Evolutionary conservation across 2,888 invertebrate genomes (phyloP).

Genomic region (Sphinx pinastri): DNA sequence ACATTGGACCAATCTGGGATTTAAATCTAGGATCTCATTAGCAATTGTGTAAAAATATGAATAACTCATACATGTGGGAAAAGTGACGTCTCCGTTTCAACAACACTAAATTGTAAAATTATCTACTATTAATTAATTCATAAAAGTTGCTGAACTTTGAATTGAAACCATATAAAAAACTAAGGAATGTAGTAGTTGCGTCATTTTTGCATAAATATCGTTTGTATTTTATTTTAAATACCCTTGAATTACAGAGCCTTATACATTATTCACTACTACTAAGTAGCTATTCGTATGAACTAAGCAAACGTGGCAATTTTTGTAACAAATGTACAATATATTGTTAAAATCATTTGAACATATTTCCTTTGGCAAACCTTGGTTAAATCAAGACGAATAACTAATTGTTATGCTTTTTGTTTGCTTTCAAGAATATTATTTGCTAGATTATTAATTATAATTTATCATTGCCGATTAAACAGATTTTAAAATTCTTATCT

Average conservation of each 20-base stretch:
- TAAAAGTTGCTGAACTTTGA: constrained; percentile 16
- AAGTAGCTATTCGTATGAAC: constrained; percentile 17
- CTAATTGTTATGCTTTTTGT: too few relatives aligned
- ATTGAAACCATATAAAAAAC: constrained; percentile 22
- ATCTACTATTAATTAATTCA: constrained; percentile 35
- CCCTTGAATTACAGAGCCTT: constrained; percentile 14
- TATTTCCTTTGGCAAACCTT: too few relatives aligned
- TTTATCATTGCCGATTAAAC: too few relatives aligned
- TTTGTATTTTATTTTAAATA: constrained; percentile 22
- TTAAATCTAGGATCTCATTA: too few relatives aligned
- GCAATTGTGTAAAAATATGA: too few relatives aligned
- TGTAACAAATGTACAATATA: not conserved
- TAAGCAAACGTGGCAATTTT: constrained; percentile 3
- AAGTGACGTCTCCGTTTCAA: not conserved
- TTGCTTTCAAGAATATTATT: too few relatives aligned
- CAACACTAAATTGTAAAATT: not conserved
- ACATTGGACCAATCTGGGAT: too few relatives aligned
- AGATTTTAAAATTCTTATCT: too few relatives aligned
- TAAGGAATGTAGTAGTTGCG: constrained; percentile 23
- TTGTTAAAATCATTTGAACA: not conserved
- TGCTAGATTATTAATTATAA: too few relatives aligned
- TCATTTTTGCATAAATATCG: constrained; percentile 19
- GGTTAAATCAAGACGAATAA: too few relatives aligned
- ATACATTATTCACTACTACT: constrained; percentile 14
- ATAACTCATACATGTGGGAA: not conserved